phyloP scores from a whole-genome alignment of 1,140 invertebrate species.

The Heliconius himera region DNA sequence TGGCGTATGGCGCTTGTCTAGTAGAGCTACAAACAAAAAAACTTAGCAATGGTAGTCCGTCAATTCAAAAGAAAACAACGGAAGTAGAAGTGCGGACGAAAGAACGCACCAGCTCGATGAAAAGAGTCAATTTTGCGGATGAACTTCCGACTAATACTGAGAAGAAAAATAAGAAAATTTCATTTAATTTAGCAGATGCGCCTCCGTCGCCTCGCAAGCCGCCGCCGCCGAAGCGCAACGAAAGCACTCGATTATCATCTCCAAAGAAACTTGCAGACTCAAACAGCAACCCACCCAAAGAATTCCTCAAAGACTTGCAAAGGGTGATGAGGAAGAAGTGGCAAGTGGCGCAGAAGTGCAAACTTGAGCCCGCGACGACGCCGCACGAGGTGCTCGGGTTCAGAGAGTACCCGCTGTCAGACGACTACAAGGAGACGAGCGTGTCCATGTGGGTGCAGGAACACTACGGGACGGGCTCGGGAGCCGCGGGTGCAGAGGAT shows the following conservation, averaged over 20 bases:
- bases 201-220: conserved; percentile 79
- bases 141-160: conserved; percentile 59
- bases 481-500: conserved; percentile 52
- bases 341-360: conserved; percentile 96
- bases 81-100: conserved; percentile 49
- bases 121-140: conserved; percentile 72
- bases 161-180: conserved; percentile 69
- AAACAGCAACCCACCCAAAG: conserved; percentile 88
- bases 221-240: conserved; percentile 86
- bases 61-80: conserved; percentile 56
- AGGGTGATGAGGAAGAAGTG: conserved; percentile 96
- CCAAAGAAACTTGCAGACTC: conserved; percentile 89
- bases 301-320: conserved; percentile 93
- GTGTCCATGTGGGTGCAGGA: conserved; percentile 95
- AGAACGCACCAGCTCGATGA: conserved; percentile 64
- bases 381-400: conserved; percentile 96
- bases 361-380: conserved; percentile 90
- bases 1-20: conserved; percentile 67
- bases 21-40: conserved; percentile 70
- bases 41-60: conserved; percentile 62
- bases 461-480: conserved; percentile 87
- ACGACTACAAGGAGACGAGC: conserved; percentile 90
- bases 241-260: conserved; percentile 86
- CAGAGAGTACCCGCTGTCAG: conserved; percentile 86
- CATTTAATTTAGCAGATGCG: conserved; percentile 64